Base-by-base conservation (phyloP, 1,140 invertebrate species). In the Episyrphus balteatus region DNA sequence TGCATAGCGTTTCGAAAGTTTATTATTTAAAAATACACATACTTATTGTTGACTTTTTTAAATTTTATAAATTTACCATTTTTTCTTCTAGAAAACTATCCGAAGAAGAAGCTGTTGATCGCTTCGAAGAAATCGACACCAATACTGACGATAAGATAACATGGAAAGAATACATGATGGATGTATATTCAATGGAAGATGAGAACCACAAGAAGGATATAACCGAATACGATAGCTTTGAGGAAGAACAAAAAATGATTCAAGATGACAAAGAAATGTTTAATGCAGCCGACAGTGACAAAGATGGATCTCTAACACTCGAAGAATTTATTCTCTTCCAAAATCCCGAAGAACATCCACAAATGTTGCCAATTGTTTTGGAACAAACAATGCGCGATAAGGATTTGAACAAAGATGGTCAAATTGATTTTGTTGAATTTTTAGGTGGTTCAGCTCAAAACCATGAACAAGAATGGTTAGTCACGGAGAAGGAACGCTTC, bases 311-410 rank as follows among this genome's bases (percentile, higher is more conserved):
- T 40, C 74, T 99, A 26, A 76, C 84, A 56, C 57, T 75, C 19
- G 71, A 81, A 17, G 95, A 99, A 71, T 97, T 90, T 72, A 72
- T 86, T 55, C 79, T 84, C 9, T 98, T 97, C 64, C 83, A 86
- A 34, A 92, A 93, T 73, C 94, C 95, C 0, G 92, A 97, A 70
- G 92, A 98, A 67, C 84, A 88, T 70, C 80, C 82, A 34, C 76
- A 81, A 57, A 98, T 98, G 93, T 77, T 89, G 55, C 77, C 83
- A 18, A 71, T 86, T 44, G 79, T 97, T 50, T 69, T 96, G 45
- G 75, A 86, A 57, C 87, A 92, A 66, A 88, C 86, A 1, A 70
- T 97, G 47, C 69, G 78, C 3, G 88, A 93, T 47, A 91, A 91
- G 68, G 93, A 98, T 70, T 73, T 55, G 26, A 81, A 97, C 68